A percentile compares a stretch with the other conserved stretches of the same genome.
Evolutionary conservation across 1,140 invertebrate species (phyloP).

Genomic region (Drosophila kepulauana): DNA sequence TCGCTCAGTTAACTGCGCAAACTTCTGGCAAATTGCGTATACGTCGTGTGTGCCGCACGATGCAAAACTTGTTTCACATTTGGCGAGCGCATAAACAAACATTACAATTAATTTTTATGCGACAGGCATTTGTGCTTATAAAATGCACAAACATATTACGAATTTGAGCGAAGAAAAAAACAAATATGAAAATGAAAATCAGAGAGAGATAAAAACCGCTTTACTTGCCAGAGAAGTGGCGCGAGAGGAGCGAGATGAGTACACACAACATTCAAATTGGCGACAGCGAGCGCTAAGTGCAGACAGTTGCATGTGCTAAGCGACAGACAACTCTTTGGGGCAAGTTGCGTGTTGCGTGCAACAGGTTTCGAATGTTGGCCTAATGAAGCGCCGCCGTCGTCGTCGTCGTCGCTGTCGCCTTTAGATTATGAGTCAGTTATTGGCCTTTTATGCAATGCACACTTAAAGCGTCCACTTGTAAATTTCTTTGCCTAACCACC

Average conservation of each 20-base stretch:
- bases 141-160: slow-evolving; percentile 76
- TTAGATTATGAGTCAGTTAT: slow-evolving; percentile 52
- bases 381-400: slow-evolving; percentile 54
- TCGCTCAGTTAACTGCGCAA: not conserved
- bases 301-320: slow-evolving; percentile 66
- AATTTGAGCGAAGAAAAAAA: slow-evolving; percentile 23
- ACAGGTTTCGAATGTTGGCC: slow-evolving; percentile 66
- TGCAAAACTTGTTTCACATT: slow-evolving; percentile 60
- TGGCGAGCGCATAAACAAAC: slow-evolving; percentile 79
- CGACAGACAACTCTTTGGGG: slow-evolving; percentile 44
- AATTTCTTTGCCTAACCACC: slow-evolving; percentile 21
- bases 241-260: not conserved
- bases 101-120: slow-evolving; percentile 83
- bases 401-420: not conserved
- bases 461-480: slow-evolving; percentile 30
- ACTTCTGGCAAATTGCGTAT: slow-evolving; percentile 34
- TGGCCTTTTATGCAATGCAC: slow-evolving; percentile 62
- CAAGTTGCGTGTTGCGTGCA: slow-evolving; percentile 43
- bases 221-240: slow-evolving; percentile 22
- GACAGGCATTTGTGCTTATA: slow-evolving; percentile 81
- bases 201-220: slow-evolving; percentile 49
- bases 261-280: slow-evolving; percentile 54
- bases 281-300: slow-evolving; percentile 63
- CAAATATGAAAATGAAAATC: slow-evolving; percentile 10
- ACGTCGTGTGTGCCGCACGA: slow-evolving; percentile 32